Base-by-base conservation (phyloP, 1,140 invertebrate species). In the Bactericera cockerelli region DNA sequence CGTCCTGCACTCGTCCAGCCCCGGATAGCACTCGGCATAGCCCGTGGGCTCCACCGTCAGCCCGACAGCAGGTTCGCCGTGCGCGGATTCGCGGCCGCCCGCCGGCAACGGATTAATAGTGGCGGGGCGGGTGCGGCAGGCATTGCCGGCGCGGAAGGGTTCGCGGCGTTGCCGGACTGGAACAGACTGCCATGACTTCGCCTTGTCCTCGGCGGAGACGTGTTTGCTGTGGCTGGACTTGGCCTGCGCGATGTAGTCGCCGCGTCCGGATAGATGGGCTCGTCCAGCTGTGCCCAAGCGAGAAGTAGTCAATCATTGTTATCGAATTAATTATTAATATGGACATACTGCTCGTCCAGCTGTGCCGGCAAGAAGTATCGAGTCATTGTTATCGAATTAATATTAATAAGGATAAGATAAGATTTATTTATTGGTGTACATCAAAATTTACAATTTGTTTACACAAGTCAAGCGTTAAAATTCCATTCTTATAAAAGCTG, bases 1-100 rank as follows among this genome's bases (percentile, higher is more conserved):
- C 91, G 69, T 95, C 91, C 67, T 92, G 87, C 89, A 92, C 73
- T 92, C 89, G 61, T 90, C 81, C 55, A 91, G 77, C 19, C 94
- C 95, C 4, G 95, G 95, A 76, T 98, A 98, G 72, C 95, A 98
- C 72, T 98, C 95, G 2, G 93, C 93, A 71, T 90, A 90, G 10
- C 87, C 87, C 70, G 89, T 86, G 0, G 87, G 87, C 70, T 90
- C 87, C 1, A 86, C 84, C 1, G 86, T 80, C 42, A 90, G 71
- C 61, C 85, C 81, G 83, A 85, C 2, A 89, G 71, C 55, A 90
- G 61, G 10, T 66, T 66, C 26, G 63, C 63, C 10, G 64, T 62
- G 58, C 60, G 60, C 1, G 63, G 59, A 53, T 26, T 63, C 6
- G 25, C 38, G n/a, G 31, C 19, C 22, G 55, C 16, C n/a, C 14